A percentile compares a stretch with the other conserved stretches of the same genome.
These are phyloP conservation scores for Pocota personata DNA, from an alignment of 2,888 invertebrate species.

Conservation along the genomic window DNA sequence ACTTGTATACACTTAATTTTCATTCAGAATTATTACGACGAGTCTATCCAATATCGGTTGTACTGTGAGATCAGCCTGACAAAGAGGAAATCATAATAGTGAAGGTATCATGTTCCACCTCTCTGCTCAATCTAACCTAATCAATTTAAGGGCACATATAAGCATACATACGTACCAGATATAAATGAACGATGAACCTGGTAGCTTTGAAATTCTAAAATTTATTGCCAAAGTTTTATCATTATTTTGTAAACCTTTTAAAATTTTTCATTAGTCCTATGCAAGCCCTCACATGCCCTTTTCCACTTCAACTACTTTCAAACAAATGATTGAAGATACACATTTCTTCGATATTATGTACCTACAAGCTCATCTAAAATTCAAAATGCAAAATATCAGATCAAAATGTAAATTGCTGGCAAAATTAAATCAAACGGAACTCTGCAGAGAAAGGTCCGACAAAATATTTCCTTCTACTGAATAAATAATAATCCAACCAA, in stretches of 20 bases:
- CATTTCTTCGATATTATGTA: background rate
- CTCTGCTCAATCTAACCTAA: too few species aligned
- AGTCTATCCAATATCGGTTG: too few species aligned
- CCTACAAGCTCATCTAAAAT: constrained; percentile 33
- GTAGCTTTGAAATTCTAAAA: background rate
- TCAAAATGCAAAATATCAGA: constrained; percentile 30
- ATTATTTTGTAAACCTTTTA: background rate
- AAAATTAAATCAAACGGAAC: constrained; percentile 22
- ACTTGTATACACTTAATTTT: too few species aligned
- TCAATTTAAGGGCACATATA: too few species aligned
- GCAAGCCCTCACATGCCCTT: background rate
- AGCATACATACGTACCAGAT: too few species aligned
- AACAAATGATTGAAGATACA: background rate
- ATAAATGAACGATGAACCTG: background rate
- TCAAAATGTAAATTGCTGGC: constrained; percentile 32
- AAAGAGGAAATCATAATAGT: too few species aligned
- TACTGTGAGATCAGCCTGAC: too few species aligned
- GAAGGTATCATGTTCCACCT: too few species aligned
- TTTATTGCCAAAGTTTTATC: background rate
- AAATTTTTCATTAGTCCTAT: background rate
- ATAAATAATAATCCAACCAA: constrained; percentile 1
- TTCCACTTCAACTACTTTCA: background rate
- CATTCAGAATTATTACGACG: too few species aligned
- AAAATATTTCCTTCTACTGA: constrained; percentile 6
- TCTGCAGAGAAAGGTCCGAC: background rate